phyloP scores from a whole-genome alignment of 2,797 vertebrate species.

The Lutra lutra region DNA sequence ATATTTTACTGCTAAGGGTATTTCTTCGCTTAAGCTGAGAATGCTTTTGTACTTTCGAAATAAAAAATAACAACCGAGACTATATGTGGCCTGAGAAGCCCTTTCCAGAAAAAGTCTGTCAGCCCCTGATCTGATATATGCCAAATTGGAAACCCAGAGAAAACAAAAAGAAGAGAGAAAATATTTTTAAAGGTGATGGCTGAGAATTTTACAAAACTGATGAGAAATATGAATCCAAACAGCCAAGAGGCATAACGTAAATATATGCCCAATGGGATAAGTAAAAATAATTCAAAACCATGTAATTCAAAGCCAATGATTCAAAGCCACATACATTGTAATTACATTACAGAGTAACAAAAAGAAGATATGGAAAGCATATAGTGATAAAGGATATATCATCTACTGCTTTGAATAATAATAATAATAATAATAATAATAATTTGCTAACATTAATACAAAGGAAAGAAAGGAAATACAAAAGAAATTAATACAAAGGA shows the following conservation, averaged over 20 bases:
- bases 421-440: conserved; percentile 12
- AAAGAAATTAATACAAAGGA: too few relatives aligned
- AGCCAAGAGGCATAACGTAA: neutral
- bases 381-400: neutral
- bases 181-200: neutral
- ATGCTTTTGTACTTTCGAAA: neutral
- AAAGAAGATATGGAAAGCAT: neutral
- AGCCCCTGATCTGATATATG: neutral
- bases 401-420: neutral
- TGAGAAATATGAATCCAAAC: neutral
- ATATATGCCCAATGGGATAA: neutral
- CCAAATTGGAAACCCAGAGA: neutral
- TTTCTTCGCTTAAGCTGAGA: neutral
- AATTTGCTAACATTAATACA: conserved; percentile 3
- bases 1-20: conserved; percentile 9
- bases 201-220: neutral
- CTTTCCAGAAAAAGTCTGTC: conserved; percentile 7
- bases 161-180: neutral
- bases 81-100: neutral
- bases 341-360: conserved; percentile 52
- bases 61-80: neutral
- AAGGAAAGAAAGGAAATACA: neutral
- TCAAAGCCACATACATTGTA: neutral
- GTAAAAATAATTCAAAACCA: neutral
- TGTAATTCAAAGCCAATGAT: neutral